Percentiles rank a stretch among this genome's conserved stretches.
These are phyloP conservation scores for Dromiciops gliroides DNA, from an alignment of 2,113 vertebrate species.

Conservation along the genomic window DNA sequence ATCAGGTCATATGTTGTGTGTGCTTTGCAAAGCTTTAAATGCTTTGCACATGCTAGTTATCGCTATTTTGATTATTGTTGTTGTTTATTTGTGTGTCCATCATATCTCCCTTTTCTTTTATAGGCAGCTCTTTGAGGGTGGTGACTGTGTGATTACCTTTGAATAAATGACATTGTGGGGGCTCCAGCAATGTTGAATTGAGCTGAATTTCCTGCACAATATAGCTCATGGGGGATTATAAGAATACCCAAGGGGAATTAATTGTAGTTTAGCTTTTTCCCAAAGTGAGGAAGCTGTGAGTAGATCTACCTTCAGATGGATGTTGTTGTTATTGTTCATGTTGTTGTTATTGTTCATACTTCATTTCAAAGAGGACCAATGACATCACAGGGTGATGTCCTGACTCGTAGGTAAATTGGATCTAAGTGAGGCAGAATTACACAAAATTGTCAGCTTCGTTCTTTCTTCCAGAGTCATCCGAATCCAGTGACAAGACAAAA, in stretches of 20 bases:
- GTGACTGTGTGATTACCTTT: background rate
- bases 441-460: no score
- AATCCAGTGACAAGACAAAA: no score
- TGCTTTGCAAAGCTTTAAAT: background rate
- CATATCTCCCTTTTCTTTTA: background rate
- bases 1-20: background rate
- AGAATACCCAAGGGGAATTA: background rate
- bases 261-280: background rate
- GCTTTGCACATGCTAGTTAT: background rate
- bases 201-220: background rate
- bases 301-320: background rate
- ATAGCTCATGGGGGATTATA: background rate
- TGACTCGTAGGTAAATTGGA: no score
- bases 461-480: no score
- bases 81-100: background rate
- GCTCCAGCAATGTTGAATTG: background rate
- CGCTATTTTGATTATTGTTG: background rate
- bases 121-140: background rate
- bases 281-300: background rate
- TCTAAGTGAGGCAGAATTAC: no score
- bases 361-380: no score
- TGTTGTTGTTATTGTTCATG: background rate
- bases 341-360: no score
- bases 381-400: no score
- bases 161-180: background rate